These are phyloP conservation scores for Holacanthus passer DNA, from an alignment of 2,113 vertebrate species.

Conservation along the genomic window DNA sequence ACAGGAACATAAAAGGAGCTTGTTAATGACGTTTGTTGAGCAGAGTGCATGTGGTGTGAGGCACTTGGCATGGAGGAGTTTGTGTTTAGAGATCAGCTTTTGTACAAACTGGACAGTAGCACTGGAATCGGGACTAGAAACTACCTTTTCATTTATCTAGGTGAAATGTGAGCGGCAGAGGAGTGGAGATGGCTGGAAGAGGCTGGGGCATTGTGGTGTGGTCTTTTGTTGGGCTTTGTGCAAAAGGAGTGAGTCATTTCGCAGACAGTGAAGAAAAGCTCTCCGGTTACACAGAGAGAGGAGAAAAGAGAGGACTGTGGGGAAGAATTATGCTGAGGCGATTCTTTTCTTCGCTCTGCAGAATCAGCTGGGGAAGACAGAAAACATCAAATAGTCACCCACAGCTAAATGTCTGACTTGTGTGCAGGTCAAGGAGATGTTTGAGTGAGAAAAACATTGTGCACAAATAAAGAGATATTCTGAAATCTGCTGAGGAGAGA, in stretches of 20 bases:
- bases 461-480: neutral
- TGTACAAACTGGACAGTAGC: neutral
- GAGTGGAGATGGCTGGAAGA: constrained; percentile 25
- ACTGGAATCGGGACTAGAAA: constrained; percentile 2
- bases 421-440: constrained; percentile 11
- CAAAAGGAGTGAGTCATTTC: constrained; percentile 71
- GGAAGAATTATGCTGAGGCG: constrained; percentile 78
- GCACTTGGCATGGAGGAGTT: neutral
- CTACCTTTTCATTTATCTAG: constrained; percentile 40
- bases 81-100: neutral
- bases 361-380: constrained; percentile 78
- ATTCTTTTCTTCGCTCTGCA: constrained; percentile 71
- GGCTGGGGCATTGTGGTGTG: constrained; percentile 48
- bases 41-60: neutral
- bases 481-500: neutral
- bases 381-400: constrained; percentile 62
- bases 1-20: constrained; percentile 32
- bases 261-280: constrained; percentile 72
- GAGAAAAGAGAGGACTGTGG: constrained; percentile 53
- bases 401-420: constrained; percentile 24
- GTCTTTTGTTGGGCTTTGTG: constrained; percentile 74
- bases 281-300: constrained; percentile 71
- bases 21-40: constrained; percentile 12
- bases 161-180: constrained; percentile 57
- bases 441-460: neutral